These are phyloP conservation scores for Pterostichus niger DNA, from an alignment of 2,888 invertebrate genomes.

Conservation along the genomic window DNA sequence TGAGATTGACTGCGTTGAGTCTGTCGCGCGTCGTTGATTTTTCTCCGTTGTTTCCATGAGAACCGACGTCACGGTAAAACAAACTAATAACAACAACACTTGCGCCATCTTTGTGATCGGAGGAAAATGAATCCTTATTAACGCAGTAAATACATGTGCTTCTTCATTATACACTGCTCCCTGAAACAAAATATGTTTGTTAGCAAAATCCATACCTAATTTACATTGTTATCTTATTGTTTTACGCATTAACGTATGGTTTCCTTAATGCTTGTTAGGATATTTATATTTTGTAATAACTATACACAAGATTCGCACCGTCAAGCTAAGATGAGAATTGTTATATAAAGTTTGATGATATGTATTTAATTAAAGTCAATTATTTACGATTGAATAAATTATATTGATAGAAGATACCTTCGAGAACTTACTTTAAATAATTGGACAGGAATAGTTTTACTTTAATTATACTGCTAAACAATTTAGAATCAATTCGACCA, in stretches of 20 bases:
- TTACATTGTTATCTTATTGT: no score
- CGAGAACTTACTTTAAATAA: no score
- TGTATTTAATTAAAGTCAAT: neutral
- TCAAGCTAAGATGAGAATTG: no score
- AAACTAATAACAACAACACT: conserved; percentile 32
- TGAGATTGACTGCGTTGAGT: conserved; percentile 35
- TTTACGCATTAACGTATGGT: no score
- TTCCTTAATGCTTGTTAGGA: no score
- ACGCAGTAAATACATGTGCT: conserved; percentile 1
- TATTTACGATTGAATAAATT: conserved; percentile 23
- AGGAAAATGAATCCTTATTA: conserved; percentile 26
- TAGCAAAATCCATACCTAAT: neutral
- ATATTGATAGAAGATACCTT: neutral
- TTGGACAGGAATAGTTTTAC: no score
- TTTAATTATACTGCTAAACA: no score
- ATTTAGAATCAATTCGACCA: no score
- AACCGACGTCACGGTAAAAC: conserved; percentile 35
- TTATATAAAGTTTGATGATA: no score
- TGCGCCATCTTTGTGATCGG: conserved; percentile 13
- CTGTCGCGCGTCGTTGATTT: conserved; percentile 39
- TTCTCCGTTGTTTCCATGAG: conserved; percentile 36
- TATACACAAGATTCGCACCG: no score
- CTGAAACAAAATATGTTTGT: conserved; percentile 56
- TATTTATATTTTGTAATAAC: no score
- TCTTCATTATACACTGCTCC: conserved; percentile 12